Evolutionary conservation across 2,797 vertebrate genomes (phyloP), one percentile per base, ranked within the genome.

Genomic region (Ataeniobius toweri): DNA sequence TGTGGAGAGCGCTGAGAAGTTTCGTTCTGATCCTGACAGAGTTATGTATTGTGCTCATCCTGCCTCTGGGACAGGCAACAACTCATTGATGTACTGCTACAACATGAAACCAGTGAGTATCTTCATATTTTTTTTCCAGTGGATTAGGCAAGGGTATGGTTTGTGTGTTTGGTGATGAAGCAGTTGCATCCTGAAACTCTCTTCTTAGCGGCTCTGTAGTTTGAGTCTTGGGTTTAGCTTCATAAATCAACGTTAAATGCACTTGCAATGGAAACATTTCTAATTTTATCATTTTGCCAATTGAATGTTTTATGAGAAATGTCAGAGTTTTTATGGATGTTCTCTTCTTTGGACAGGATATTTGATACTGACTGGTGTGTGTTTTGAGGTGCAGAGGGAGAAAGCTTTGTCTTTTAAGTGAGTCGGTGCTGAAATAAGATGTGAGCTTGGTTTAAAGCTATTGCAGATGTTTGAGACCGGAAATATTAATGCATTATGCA

Each of bases 21-120:
- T 72, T 81, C 80, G 81, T 74, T 72, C 82, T 86, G 80, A 92
- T 85, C 65, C 82, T 78, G 71, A 86, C 85, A 86, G 85, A 93
- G 94, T 93, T 94, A 99, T 99, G 97, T 97, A 97, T 94, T 99
- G 98, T 94, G 95, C 98, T 86, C 97, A 97, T 90, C 95, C 97
- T 83, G 97, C 95, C 81, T 95, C 97, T 78, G 96, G 97, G 85
- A 93, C 96, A 95, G 95, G 95, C 89, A 96, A 93, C 95, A 97
- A 94, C 96, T 96, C 98, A 83, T 87, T 97, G 89, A 97, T 98
- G 97, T 97, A 97, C 93, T 97, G 97, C 95, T 98, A 97, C 96
- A 98, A 96, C 94, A 96, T 97, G 80, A 98, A 98, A 93, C 96
- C 96, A 89, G 98, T 98, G 92, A 98, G 97, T 95, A 85, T 65